Conservation (phyloP, 2,113 vertebrate species). For the Psettodes erumei region DNA sequence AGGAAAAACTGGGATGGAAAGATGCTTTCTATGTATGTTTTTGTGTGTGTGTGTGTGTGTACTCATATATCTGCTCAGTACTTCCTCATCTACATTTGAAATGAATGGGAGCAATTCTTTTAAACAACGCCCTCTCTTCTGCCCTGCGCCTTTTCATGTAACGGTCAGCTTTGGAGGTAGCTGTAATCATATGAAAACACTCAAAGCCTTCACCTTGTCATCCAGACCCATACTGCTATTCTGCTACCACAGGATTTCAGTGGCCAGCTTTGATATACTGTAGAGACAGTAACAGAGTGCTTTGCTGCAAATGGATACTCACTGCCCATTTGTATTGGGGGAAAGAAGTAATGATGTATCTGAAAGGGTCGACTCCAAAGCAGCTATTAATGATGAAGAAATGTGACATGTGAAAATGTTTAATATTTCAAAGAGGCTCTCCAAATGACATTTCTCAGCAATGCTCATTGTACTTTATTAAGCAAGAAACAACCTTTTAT, state of each 20-base stretch:
- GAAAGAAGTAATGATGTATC: slow-evolving; percentile 3
- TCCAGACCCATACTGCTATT: slow-evolving; percentile 25
- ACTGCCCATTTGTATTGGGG: slow-evolving; percentile 1
- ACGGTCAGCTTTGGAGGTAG: slow-evolving; percentile 20
- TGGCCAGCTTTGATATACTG: slow-evolving; percentile 41
- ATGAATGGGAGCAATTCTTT: slow-evolving; percentile 35
- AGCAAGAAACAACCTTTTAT: background rate
- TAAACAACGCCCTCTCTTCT: slow-evolving; percentile 21
- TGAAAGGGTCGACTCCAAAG: slow-evolving; percentile 15
- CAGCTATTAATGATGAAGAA: slow-evolving; percentile 14
- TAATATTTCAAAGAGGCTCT: slow-evolving; percentile 5
- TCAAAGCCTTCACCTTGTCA: slow-evolving; percentile 44
- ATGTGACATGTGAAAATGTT: slow-evolving; percentile 20
- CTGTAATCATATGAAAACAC: slow-evolving; percentile 43
- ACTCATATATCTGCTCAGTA: slow-evolving; percentile 7
- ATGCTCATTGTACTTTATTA: slow-evolving; percentile 3
- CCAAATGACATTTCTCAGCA: slow-evolving; percentile 8
- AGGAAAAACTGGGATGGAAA: background rate
- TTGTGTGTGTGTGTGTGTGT: background rate
- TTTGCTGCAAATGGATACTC: slow-evolving; percentile 31
- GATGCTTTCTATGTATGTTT: too few relatives aligned
- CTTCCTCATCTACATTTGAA: slow-evolving; percentile 18
- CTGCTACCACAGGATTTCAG: slow-evolving; percentile 21
- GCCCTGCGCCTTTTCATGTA: slow-evolving; percentile 27
- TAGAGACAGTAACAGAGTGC: slow-evolving; percentile 27